These are phyloP conservation scores for Vanacampus margaritifer DNA, from an alignment of 2,113 vertebrate species.

Conservation along the genomic window DNA sequence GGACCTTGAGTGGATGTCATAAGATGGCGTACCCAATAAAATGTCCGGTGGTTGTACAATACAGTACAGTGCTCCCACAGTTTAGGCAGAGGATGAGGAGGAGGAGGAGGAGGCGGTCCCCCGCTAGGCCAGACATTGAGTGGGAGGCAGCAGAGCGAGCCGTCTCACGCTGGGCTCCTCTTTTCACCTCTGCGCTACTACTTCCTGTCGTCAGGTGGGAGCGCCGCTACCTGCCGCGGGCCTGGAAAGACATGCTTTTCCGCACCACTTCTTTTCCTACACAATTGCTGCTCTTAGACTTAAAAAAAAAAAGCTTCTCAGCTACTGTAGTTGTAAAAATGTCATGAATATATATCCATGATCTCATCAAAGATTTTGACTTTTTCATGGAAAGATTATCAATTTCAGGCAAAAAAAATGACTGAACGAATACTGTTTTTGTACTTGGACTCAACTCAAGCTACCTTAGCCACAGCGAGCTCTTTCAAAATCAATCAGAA, in stretches of 20 bases:
- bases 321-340: neutral
- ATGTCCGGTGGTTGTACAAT: neutral
- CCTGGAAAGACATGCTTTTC: neutral
- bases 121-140: slow-evolving; percentile 1
- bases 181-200: neutral
- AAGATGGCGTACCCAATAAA: neutral
- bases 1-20: neutral
- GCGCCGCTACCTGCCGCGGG: neutral
- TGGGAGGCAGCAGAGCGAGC: slow-evolving; percentile 3
- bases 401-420: neutral
- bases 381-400: too few species aligned
- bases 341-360: neutral
- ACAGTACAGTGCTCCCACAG: neutral
- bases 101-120: neutral
- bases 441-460: neutral
- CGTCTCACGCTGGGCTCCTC: neutral
- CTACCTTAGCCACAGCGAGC: neutral
- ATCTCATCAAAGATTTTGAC: neutral
- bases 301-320: neutral
- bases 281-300: neutral
- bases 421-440: neutral
- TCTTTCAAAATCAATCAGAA: neutral
- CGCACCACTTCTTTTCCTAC: neutral
- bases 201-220: slow-evolving; percentile 7
- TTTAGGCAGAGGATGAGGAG: neutral